These are phyloP conservation scores for Nephrotoma guestfalica DNA, from an alignment of 2,888 invertebrate genomes.

Conservation along the genomic window DNA sequence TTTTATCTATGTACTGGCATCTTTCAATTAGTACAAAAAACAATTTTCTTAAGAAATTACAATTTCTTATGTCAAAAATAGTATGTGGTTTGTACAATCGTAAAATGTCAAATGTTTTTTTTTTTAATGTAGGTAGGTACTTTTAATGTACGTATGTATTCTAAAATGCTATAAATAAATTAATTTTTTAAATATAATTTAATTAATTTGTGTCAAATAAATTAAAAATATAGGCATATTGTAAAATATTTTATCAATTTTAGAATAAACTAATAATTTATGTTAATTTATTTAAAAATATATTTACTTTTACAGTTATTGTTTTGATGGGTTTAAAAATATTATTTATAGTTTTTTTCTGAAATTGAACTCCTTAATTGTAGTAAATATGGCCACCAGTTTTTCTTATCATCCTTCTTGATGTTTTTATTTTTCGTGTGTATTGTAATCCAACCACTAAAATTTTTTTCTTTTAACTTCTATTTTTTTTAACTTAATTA, in stretches of 20 bases:
- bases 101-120: background rate
- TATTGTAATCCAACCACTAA: background rate
- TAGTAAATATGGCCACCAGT: background rate
- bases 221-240: background rate
- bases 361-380: background rate
- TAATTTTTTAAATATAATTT: background rate
- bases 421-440: background rate
- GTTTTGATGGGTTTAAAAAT: background rate
- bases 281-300: background rate
- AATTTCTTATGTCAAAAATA: background rate
- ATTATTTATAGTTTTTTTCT: background rate
- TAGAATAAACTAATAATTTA: background rate
- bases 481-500: background rate
- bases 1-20: background rate
- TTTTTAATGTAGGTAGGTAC: background rate
- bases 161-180: background rate
- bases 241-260: background rate
- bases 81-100: background rate
- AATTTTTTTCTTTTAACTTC: background rate
- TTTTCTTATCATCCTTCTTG: background rate
- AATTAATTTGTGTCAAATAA: background rate
- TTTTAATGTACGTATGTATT: background rate
- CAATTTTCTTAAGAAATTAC: background rate
- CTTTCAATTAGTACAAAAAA: background rate
- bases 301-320: background rate